Base-by-base conservation (phyloP, 2,797 vertebrate species). In the Eutrigla gurnardus region DNA sequence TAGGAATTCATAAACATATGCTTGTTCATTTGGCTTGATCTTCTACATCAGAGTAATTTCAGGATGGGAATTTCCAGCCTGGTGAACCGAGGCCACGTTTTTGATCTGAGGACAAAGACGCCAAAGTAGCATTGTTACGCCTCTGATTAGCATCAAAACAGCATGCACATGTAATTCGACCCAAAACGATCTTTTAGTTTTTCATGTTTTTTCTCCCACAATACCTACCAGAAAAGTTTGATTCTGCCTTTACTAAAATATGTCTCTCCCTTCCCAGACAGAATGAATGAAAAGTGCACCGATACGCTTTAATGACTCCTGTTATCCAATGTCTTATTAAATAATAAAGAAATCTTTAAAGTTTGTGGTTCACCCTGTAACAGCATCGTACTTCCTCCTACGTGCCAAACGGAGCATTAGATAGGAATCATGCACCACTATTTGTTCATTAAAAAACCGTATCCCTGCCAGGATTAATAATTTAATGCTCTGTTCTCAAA, bases 381-480 rank as follows among this genome's bases (percentile, higher is more conserved):
- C 69, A 73, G 82, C 73, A 88, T 76, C 66, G 77, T 62, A 64
- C 60, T 35, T 69, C 69, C 71, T 83, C 62, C 61, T 71, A 52
- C 6, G 40, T 70, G 77, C 78, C 68, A 83, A 86, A 88, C 60
- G 65, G 65, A 80, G 77, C 75, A 83, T 83, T 72, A 82, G 61
- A 75, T 25, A 62, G 67, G 65, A 79, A 70, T 75, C 67, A 65
- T 63, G 73, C 76, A 68, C 61, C 64, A 54, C 68, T 67, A 52
- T 58, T 75, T 75, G 70, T 77, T 83, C 75, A 75, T 82, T 77
- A 68, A 72, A 79, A 79, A 61, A 46, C 37, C 0, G 66, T 45
- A 4, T 64, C 36, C 32, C 55, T 72, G 79, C 80, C 84, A 81
- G 49, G 58, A 71, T 78, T 55, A 73, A 84, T 90, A 70, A 80